A percentile compares a stretch with the other conserved stretches of the same genome.
Evolutionary conservation across 2,113 vertebrate genomes (phyloP).

Genomic region (Desmodus rotundus): DNA sequence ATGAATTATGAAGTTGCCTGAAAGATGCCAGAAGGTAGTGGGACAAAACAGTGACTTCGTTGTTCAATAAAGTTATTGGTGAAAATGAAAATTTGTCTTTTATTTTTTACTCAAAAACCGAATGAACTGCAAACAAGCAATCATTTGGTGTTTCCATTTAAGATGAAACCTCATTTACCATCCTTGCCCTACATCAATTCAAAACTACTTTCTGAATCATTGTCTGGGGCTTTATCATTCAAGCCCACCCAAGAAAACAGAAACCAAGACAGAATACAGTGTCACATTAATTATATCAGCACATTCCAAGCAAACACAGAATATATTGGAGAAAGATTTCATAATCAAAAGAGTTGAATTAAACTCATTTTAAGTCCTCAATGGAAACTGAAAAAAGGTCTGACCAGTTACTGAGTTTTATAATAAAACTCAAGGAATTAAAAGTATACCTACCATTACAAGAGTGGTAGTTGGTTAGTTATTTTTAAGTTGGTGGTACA

Average conservation of each 20-base stretch:
- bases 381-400: constrained; percentile 4
- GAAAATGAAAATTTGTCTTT: too few species aligned
- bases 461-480: not conserved
- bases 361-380: not conserved
- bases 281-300: not conserved
- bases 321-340: not conserved
- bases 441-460: not conserved
- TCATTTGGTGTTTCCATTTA: not conserved
- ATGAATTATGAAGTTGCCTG: too few species aligned
- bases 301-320: not conserved
- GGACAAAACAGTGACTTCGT: too few species aligned
- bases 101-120: not conserved
- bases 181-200: not conserved
- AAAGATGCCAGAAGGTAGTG: too few species aligned
- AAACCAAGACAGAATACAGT: not conserved
- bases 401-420: not conserved
- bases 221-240: not conserved
- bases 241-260: not conserved
- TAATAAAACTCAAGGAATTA: not conserved
- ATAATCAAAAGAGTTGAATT: not conserved
- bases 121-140: not conserved
- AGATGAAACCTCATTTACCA: not conserved
- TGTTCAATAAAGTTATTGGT: too few species aligned
- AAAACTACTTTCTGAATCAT: not conserved
- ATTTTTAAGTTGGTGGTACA: constrained; percentile 14